Conservation (phyloP, 2,797 vertebrate genomes). For the Coluber constrictor region DNA sequence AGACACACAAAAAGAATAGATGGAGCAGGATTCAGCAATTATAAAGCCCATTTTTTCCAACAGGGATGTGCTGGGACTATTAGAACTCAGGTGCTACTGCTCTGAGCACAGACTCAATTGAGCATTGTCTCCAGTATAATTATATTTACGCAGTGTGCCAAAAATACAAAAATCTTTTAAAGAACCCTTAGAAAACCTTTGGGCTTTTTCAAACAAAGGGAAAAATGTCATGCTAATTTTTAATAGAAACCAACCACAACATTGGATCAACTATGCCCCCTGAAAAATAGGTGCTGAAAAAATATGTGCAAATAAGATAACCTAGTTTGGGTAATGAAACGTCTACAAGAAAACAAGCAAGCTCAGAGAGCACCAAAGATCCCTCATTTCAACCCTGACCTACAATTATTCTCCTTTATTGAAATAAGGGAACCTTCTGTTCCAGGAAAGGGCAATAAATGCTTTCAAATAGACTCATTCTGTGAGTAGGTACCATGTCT, state of each 20-base stretch:
- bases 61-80: constrained; percentile 34
- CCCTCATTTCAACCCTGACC: not conserved
- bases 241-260: constrained; percentile 45
- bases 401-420: not conserved
- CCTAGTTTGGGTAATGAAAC: not conserved
- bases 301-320: constrained; percentile 3
- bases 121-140: constrained; percentile 63
- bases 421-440: constrained; percentile 14
- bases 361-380: not conserved
- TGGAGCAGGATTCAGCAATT: constrained; percentile 9
- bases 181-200: constrained; percentile 62
- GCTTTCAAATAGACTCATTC: constrained; percentile 35
- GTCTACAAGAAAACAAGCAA: not conserved
- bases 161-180: constrained; percentile 65
- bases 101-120: constrained; percentile 49
- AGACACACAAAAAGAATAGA: not conserved
- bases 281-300: constrained; percentile 34
- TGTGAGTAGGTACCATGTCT: constrained; percentile 37
- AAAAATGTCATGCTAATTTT: constrained; percentile 60
- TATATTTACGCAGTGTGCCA: constrained; percentile 55
- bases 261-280: constrained; percentile 42
- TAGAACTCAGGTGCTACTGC: constrained; percentile 52
- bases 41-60: constrained; percentile 30
- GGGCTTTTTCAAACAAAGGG: constrained; percentile 61
- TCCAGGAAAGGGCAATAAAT: not conserved